These are phyloP conservation scores for Coccyzus lansbergi DNA, from an alignment of 2,797 vertebrate species.

Conservation along the genomic window DNA sequence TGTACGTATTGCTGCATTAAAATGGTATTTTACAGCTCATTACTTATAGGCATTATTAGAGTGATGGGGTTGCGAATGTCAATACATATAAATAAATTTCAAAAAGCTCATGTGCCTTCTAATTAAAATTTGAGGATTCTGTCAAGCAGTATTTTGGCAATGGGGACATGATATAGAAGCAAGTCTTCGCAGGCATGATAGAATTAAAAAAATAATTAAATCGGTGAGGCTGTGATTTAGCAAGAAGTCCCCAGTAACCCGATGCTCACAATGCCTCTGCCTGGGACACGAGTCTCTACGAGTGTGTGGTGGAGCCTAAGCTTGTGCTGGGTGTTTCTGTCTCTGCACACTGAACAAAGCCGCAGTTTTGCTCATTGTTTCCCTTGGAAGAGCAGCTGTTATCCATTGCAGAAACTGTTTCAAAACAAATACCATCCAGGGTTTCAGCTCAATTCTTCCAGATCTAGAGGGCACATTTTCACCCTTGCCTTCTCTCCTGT, in stretches of 20 bases:
- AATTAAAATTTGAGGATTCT: background rate
- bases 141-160: background rate
- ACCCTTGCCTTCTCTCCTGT: background rate
- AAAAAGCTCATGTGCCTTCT: background rate
- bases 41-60: background rate
- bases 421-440: background rate
- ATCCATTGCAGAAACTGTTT: background rate
- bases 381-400: slow-evolving; percentile 9
- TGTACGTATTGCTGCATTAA: background rate
- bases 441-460: background rate
- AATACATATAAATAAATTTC: background rate
- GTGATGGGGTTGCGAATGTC: background rate
- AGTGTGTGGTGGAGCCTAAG: background rate
- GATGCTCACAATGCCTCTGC: background rate
- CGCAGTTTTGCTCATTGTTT: background rate
- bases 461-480: background rate
- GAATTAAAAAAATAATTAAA: background rate
- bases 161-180: background rate
- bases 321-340: background rate
- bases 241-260: slow-evolving; percentile 7
- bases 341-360: background rate
- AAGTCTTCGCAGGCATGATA: background rate
- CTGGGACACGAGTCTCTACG: background rate
- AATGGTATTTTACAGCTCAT: background rate
- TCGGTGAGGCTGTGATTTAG: background rate